Evolutionary conservation across 2,888 invertebrate species (phyloP), one percentile per base, ranked within the genome.

Genomic region (Caenorhabditis auriculariae): DNA sequence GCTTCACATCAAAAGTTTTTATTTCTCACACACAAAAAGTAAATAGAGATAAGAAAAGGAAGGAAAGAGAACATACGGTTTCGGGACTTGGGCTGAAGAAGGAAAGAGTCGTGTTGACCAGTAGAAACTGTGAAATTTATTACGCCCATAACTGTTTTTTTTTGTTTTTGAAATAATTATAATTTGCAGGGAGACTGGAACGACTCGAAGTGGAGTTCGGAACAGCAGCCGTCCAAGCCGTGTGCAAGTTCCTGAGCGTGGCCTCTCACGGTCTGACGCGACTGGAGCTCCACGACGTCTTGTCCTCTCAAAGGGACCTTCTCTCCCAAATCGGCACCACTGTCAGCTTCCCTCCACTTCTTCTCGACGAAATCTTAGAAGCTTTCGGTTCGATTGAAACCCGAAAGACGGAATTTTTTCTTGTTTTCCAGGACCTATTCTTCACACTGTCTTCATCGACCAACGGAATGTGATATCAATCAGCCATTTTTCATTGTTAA

Each of bases 261-360:
- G 57, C 74, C 5, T 51, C 64, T 0, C 61, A 71, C 42, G 76
- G 76, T 4, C 53, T 76, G 7, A 75, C 74, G 24, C 57, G 69
- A 19, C 51, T 67, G 7, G 76, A 76, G 47, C 37, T 76, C 2
- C 62, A 61, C 37, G 76, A 76, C 45, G 59, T 66, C 5, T 43
- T 74, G 3, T 60, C 55, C 15, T 43, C 59, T 5, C 59, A 69
- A 19, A 55, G 46, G 37, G 52, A 55, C 6, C 24, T 50, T 1
- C 42, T 67, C 39, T 45, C 39, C 5, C 47, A 60, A 21, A 45
- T 65, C 38, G 54, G 52, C 26, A 46, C 43, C 45, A 43, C 50
- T 9, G 45, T 54, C 3, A 46, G 60, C n/a, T 72, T 66, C 35
- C 66, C 71, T 21, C 67, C 67, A 19, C 44, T 67, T 3, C 59